Evolutionary conservation across 2,888 invertebrate species (phyloP), one percentile per base, ranked within the genome.

Genomic region (Thereva unica): DNA sequence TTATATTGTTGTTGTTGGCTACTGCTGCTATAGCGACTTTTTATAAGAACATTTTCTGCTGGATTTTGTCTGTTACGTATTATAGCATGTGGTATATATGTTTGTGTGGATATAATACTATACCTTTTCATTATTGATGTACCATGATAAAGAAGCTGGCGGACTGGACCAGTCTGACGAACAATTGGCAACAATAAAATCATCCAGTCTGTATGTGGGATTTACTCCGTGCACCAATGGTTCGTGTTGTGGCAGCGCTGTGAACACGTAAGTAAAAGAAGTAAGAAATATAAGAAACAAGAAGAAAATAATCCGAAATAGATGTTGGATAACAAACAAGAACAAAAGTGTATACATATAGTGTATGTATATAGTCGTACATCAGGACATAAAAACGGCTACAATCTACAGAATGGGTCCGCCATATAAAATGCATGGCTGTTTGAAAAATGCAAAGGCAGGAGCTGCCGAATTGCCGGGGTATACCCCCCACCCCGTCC

Each of bases 101-200:
- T 42, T 4, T 42, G 42, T 42, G 4, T 3, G 8, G 3, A 49
- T 12, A 49, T 10, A 8, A 44, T 45, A 23, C 66, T 70, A 57
- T 68, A 79, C 80, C 76, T 76, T 74, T 9, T 76, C 71, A 44
- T 75, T 77, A 71, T 80, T 79, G 52, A 79, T 76, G 54, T 75
- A 77, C 80, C 79, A 79, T 9, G 74, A 74, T 8, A 79, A 71
- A 12, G 71, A 72, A 38, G 78, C 77, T 61, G 75, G 71, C 23
- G 78, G 75, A 70, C 77, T 79, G 34, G 80, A 77, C 67, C 75
- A 78, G 68, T 80, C 79, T 5, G 79, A 76, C 70, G 76, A 76
- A 68, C 79, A 79, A 69, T 79, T 79, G 56, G 78, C 78, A 66
- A 74, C 73, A 53, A 79, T 76, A 66, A 76, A 76, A 68, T 79